Evolutionary conservation across 2,113 vertebrate species (phyloP).

Genomic region (Gopherus flavomarginatus): DNA sequence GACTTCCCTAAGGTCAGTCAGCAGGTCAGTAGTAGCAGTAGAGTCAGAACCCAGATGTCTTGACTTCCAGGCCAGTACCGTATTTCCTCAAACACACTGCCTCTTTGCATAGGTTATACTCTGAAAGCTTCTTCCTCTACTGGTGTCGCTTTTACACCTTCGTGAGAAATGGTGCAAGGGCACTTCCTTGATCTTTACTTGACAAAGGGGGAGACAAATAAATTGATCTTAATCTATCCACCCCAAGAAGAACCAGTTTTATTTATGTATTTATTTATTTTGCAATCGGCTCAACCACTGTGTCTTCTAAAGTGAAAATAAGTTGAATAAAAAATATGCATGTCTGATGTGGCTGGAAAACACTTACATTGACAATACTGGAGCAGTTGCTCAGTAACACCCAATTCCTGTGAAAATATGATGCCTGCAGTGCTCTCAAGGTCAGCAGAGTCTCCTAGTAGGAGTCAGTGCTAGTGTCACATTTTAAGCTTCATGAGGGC

Average conservation of each 20-base stretch:
- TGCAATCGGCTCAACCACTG: neutral
- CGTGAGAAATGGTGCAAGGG: too few relatives aligned
- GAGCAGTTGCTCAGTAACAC: neutral
- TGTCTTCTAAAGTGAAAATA: neutral
- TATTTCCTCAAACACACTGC: too few relatives aligned
- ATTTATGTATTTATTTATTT: neutral
- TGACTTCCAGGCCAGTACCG: too few relatives aligned
- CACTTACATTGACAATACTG: neutral
- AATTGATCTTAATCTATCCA: too few relatives aligned
- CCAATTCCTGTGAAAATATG: neutral
- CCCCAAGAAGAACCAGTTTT: neutral
- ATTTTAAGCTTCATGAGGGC: neutral
- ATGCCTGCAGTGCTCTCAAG: neutral
- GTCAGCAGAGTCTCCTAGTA: neutral
- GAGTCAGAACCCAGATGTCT: too few relatives aligned
- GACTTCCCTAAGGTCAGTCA: too few relatives aligned
- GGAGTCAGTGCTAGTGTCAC: neutral
- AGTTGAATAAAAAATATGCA: neutral
- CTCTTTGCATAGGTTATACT: too few relatives aligned
- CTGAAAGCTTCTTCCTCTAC: too few relatives aligned
- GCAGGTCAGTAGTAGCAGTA: too few relatives aligned
- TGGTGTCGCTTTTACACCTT: too few relatives aligned
- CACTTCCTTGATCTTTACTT: too few relatives aligned
- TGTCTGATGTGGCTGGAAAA: neutral
- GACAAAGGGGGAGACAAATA: too few relatives aligned